phyloP scores from a whole-genome alignment of 2,888 invertebrate genomes.

The Auanema sp. region DNA sequence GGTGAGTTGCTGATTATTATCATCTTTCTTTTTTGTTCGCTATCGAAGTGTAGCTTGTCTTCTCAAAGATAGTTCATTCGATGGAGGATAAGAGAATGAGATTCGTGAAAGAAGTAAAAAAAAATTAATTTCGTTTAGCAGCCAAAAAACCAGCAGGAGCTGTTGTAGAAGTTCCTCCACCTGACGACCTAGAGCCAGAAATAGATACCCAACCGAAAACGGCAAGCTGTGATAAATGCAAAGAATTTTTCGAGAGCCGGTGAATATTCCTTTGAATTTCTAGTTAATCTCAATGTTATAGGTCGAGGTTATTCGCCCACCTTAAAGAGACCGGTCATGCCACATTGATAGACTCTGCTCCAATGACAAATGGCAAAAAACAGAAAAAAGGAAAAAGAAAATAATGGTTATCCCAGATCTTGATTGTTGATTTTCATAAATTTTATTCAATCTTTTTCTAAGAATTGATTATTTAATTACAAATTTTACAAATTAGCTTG shows the following conservation, averaged over 20 bases:
- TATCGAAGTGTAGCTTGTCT: no score
- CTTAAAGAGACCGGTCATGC: conserved; percentile 67
- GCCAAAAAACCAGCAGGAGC: conserved; percentile 17
- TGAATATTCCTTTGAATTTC: not conserved
- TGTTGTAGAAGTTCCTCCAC: conserved; percentile 15
- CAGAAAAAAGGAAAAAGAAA: conserved; percentile 24
- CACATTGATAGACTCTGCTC: conserved; percentile 36
- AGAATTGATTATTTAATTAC: no score
- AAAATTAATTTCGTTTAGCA: not conserved
- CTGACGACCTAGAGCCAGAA: conserved; percentile 5
- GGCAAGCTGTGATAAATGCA: conserved; percentile 64
- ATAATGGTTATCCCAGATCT: not conserved
- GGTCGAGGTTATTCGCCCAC: conserved; percentile 65
- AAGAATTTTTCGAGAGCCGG: conserved; percentile 65
- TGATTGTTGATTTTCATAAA: no score
- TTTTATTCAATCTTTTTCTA: no score
- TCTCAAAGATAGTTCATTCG: conserved; percentile 10
- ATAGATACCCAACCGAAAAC: conserved; percentile 30
- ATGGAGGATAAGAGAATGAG: conserved; percentile 19
- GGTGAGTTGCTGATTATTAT: not conserved
- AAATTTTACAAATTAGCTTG: no score
- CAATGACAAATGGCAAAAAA: conserved; percentile 18
- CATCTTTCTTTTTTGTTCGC: no score
- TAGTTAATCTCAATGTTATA: not conserved
- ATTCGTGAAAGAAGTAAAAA: conserved; percentile 12